Base-by-base conservation (phyloP, 2,113 vertebrate genomes). In the Turdus rufiventris region DNA sequence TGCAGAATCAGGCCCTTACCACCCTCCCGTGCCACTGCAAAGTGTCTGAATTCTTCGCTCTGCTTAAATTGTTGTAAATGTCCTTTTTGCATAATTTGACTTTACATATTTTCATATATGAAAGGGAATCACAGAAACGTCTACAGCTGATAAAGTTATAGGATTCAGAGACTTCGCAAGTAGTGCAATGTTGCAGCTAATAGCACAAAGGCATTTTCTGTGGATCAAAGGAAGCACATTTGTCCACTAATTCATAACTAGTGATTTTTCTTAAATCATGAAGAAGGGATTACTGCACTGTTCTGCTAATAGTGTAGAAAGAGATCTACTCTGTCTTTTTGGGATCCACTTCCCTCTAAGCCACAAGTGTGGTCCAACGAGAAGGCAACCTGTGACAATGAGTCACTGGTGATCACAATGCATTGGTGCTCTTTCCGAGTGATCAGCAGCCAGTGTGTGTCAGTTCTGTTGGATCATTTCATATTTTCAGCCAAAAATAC, bases 291-390 rank as follows among this genome's bases (percentile, higher is more conserved):
- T 56, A 40, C 45, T 80, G 11, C 8, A n/a, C 9, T 60, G 9
- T 6, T 70, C 12, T 70, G 17, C 36, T 40, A 8, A 48, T 3
- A 40, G 13, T 5, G 43, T 34, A 45, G 43, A 56, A 71, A 23
- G 31, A 61, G 9, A 63, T n/a, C 9, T 24, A 7, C 5, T 61
- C 9, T 40, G 11, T n/a, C 24, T 61, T 19, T 73, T 60, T 38
- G 31, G 8, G 14, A 60, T 3, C 17, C 19, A 42, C 5, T 14
- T 68, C 2, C 8, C 10, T 21, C 54, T 72, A 51, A 92, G 14
- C 10, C 14, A 8, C 1, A 2, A 57, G 8, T 2, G 0, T 14
- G 34, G 56, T 23, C 16, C 16, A 20, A 2, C 2, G 5, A 29
- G 51, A 67, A 50, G 18, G 19, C 18, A 29, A 14, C 34, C 19